Conservation (phyloP, 2,797 vertebrate genomes). For the Sorex maritimensis region DNA sequence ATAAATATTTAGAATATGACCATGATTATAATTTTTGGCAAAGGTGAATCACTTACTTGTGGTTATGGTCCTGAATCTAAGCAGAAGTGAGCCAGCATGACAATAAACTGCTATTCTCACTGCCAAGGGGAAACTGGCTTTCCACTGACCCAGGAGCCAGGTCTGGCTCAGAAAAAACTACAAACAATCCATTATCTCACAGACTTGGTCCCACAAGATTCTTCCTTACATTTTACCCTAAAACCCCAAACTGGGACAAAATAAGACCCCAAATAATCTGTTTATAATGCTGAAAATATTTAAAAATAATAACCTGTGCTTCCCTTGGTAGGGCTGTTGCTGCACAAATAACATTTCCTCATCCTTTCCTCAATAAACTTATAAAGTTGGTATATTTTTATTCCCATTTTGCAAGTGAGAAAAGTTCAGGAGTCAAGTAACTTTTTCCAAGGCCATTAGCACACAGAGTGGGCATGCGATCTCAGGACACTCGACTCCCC, state of each 20-base stretch:
- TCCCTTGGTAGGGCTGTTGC: neutral
- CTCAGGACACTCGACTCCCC: neutral
- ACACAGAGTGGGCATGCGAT: neutral
- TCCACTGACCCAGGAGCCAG: conserved; percentile 31
- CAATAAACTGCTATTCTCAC: conserved; percentile 33
- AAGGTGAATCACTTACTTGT: conserved; percentile 66
- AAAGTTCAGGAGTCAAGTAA: neutral
- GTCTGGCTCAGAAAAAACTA: neutral
- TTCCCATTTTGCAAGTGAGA: conserved; percentile 36
- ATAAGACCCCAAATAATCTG: neutral
- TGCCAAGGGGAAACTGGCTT: conserved; percentile 61
- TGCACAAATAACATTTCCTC: neutral
- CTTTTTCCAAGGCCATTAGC: neutral
- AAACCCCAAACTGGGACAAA: conserved; percentile 31
- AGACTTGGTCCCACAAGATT: conserved; percentile 4
- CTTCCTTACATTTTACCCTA: conserved; percentile 14
- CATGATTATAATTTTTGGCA: conserved; percentile 63
- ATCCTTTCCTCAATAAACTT: conserved; percentile 28
- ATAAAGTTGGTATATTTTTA: conserved; percentile 13
- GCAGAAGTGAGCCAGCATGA: conserved; percentile 44
- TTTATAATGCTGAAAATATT: conserved; percentile 40
- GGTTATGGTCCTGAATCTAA: conserved; percentile 63
- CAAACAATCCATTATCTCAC: conserved; percentile 16
- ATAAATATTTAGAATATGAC: conserved; percentile 78
- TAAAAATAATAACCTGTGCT: neutral